phyloP scores from a whole-genome alignment of 2,888 invertebrate species.

The Syritta pipiens region DNA sequence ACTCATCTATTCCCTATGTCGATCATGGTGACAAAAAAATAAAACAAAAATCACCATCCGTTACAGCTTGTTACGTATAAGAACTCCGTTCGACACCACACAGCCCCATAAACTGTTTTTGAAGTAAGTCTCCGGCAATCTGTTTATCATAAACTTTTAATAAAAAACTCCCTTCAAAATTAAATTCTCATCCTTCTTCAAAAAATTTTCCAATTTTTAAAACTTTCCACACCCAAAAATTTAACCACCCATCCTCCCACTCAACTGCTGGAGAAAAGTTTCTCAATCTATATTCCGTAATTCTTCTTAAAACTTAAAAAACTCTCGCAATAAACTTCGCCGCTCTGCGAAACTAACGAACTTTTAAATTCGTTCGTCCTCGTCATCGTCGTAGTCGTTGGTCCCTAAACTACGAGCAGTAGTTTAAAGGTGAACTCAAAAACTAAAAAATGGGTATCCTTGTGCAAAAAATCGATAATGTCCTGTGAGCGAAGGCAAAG shows the following conservation, averaged over 20 bases:
- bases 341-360: slow-evolving; percentile 48
- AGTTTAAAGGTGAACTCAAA: slow-evolving; percentile 61
- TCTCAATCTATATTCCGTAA: slow-evolving; percentile 67
- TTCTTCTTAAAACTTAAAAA: slow-evolving; percentile 53
- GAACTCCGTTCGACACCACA: too few relatives aligned
- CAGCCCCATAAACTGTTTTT: background rate
- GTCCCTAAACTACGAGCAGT: too few relatives aligned
- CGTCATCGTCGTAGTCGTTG: too few relatives aligned
- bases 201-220: slow-evolving; percentile 30
- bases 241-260: background rate
- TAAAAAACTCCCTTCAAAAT: slow-evolving; percentile 44
- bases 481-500: slow-evolving; percentile 49
- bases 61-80: too few relatives aligned
- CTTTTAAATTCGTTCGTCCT: slow-evolving; percentile 66
- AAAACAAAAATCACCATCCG: too few relatives aligned
- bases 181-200: slow-evolving; percentile 41
- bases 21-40: too few relatives aligned
- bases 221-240: slow-evolving; percentile 20
- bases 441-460: slow-evolving; percentile 42
- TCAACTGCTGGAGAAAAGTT: slow-evolving; percentile 35
- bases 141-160: slow-evolving; percentile 57
- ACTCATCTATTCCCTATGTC: too few relatives aligned
- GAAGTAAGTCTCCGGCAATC: slow-evolving; percentile 1
- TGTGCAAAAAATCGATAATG: slow-evolving; percentile 65
- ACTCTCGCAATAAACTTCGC: slow-evolving; percentile 53